Base-by-base conservation (phyloP, 2,113 vertebrate species). In the Crotalus viridis region DNA sequence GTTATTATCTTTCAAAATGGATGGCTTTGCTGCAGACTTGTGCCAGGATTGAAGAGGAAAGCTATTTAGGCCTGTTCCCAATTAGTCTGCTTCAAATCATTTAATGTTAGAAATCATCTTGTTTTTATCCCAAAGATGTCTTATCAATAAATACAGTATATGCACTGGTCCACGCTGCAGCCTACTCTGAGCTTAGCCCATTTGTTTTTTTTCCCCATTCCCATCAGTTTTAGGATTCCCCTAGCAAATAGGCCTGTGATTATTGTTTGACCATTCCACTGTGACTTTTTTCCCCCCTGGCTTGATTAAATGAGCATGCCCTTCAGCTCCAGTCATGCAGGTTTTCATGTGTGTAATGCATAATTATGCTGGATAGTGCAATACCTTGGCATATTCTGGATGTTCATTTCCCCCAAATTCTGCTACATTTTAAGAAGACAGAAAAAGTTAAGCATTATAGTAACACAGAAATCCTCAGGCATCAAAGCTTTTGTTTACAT, bases 71-170 rank as follows among this genome's bases (percentile, higher is more conserved):
- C 94, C 43, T 28, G 17, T 95, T 93, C 95, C 95, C 88, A 94
- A 87, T 54, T 92, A 91, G 85, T 92, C 85, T 91, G 91, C 64
- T 93, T 89, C 92, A 95, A 87, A 90, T 96, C 93, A 89, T 89
- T 92, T 94, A 94, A 95, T 90, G 90, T 1, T 10, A 91, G 85
- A 96, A 95, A 95, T 90, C 81, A 28, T 22, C 91, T 88, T 96
- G 74, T 61, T 93, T 46, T 94, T 93, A 90, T 9, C 51, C 43
- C 91, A 54, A 21, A 6, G 90, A 92, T 94, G 86, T 94, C 94
- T 96, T 90, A 61, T 94, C 93, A 90, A 81, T 48, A 91, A 74
- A 4, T 39, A 39, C 39, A 39, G 39, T 0, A 0, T 92, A 21
- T 74, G 51, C 56, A 87, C 24, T 92, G 33, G 10, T 87, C 90